A percentile compares a stretch with the other conserved stretches of the same genome.
These are phyloP conservation scores for Periplaneta americana DNA, from an alignment of 1,140 invertebrate genomes.

Conservation along the genomic window DNA sequence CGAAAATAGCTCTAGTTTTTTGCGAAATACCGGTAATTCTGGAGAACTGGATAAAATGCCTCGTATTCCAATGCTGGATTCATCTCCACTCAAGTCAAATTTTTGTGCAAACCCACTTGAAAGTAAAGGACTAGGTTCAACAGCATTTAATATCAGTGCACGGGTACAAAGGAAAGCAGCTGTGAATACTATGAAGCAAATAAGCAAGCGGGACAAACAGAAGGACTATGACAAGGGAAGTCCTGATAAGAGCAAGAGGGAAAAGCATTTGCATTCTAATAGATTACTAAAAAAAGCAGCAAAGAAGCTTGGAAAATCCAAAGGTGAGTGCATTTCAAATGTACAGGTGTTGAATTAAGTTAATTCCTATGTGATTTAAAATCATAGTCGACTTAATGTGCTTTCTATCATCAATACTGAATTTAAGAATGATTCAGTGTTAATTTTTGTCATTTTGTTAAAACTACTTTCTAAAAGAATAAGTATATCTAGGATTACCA, in stretches of 20 bases:
- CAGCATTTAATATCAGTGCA: background rate
- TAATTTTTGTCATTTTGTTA: too few relatives aligned
- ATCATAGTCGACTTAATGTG: background rate
- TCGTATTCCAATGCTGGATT: background rate
- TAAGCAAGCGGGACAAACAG: background rate
- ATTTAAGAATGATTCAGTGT: too few relatives aligned
- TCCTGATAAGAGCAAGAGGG: slow-evolving; percentile 15
- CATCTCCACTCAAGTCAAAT: background rate
- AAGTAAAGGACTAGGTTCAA: slow-evolving; percentile 2
- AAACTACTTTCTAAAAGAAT: too few relatives aligned
- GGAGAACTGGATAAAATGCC: background rate
- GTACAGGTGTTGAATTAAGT: background rate
- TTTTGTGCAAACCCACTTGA: slow-evolving; percentile 1
- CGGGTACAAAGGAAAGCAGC: slow-evolving; percentile 7
- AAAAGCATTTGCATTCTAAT: slow-evolving; percentile 29
- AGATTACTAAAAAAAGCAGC: slow-evolving; percentile 7
- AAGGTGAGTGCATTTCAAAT: background rate
- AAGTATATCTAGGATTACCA: too few relatives aligned
- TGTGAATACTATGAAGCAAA: slow-evolving; percentile 5
- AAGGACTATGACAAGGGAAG: background rate
- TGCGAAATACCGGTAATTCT: background rate
- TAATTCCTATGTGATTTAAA: background rate
- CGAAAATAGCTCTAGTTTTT: background rate
- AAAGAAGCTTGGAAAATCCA: background rate
- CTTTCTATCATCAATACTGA: too few relatives aligned